These are phyloP conservation scores for Hypolimnas misippus DNA, from an alignment of 2,888 invertebrate species.

Conservation along the genomic window DNA sequence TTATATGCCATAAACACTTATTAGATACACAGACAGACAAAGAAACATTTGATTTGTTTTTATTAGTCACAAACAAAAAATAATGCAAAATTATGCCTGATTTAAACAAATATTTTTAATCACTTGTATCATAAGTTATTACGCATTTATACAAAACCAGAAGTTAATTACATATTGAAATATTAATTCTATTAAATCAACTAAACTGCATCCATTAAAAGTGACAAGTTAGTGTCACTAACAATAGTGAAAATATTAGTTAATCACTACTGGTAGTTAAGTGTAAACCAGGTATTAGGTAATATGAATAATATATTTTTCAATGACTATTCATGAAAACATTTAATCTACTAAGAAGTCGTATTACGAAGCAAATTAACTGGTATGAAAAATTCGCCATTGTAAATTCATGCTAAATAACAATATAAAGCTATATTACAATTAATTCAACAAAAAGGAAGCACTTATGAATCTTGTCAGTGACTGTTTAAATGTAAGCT, in stretches of 20 bases:
- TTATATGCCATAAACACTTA: not conserved
- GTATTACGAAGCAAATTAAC: not conserved
- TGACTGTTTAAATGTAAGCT: conserved; percentile 11
- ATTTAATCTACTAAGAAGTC: not conserved
- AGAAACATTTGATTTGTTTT: not conserved
- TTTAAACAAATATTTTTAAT: not conserved
- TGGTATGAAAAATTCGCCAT: not conserved
- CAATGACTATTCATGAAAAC: too few species aligned
- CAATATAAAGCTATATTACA: conserved; percentile 63
- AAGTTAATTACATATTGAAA: not conserved
- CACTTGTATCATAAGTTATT: not conserved
- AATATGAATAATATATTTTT: not conserved
- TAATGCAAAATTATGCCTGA: not conserved
- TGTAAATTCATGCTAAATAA: conserved; percentile 49
- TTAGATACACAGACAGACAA: not conserved
- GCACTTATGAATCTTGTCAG: conserved; percentile 38
- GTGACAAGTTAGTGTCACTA: not conserved
- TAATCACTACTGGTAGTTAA: not conserved
- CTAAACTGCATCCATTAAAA: not conserved
- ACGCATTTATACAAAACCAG: not conserved
- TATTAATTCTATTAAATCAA: not conserved
- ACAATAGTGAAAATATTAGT: not conserved
- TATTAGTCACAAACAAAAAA: conserved; percentile 3
- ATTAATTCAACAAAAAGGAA: conserved; percentile 52
- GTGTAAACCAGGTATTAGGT: not conserved